Percentiles rank a stretch among this genome's conserved stretches.
phyloP scores from a whole-genome alignment of 2,797 vertebrate genomes.

The Sphenodon punctatus region DNA sequence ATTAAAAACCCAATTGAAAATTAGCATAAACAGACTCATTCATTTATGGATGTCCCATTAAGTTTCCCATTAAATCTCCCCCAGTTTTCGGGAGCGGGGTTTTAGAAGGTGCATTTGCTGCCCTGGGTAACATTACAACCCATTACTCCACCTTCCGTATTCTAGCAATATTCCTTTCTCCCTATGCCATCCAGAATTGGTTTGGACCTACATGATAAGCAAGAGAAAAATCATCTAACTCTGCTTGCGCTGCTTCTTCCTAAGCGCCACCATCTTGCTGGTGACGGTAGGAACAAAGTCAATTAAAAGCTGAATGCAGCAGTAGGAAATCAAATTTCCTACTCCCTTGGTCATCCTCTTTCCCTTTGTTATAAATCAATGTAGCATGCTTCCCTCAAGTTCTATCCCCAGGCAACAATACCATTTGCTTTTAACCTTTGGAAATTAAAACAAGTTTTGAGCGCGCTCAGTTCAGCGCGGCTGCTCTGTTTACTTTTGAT shows the following conservation, averaged over 20 bases:
- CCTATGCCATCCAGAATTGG: rapidly evolving
- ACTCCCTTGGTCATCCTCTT: slow-evolving; percentile 2
- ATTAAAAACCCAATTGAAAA: neutral
- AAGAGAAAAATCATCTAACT: neutral
- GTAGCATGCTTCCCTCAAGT: slow-evolving; percentile 33
- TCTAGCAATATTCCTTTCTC: neutral
- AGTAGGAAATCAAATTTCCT: slow-evolving; percentile 48
- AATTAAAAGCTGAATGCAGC: slow-evolving; percentile 40
- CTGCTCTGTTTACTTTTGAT: slow-evolving; percentile 61
- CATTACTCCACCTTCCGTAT: neutral
- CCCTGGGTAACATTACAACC: no score
- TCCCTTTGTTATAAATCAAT: slow-evolving; percentile 38
- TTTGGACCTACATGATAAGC: neutral
- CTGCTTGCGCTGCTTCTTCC: neutral
- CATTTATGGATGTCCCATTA: neutral
- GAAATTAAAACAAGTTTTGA: slow-evolving; percentile 68
- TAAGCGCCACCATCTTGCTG: neutral
- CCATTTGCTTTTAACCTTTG: slow-evolving; percentile 65
- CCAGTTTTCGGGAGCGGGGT: neutral
- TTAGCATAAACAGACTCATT: rapidly evolving
- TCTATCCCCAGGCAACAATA: slow-evolving; percentile 52
- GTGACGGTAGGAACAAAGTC: slow-evolving; percentile 8
- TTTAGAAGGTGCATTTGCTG: no score
- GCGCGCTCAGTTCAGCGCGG: slow-evolving; percentile 47
- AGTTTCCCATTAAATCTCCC: rapidly evolving